Base-by-base conservation (phyloP, 1,140 invertebrate genomes). In the Leptinotarsa defecta region DNA sequence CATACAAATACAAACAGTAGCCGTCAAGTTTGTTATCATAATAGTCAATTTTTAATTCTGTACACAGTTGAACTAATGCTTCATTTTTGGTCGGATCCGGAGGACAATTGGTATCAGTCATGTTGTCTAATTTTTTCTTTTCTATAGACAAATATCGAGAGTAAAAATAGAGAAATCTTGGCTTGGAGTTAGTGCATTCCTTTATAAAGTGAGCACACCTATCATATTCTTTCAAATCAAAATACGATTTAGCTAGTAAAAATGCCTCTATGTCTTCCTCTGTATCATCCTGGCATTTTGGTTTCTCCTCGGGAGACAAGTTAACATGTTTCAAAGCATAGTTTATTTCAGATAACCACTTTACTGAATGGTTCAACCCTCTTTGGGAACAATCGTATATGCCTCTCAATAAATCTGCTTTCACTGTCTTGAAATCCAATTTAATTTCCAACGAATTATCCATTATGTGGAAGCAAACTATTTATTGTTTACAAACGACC, bases 191-290 rank as follows among this genome's bases (percentile, higher is more conserved):
- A 83, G 83, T 79, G 88, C 92, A 94, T 49, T 92, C 89, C 80
- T 93, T 89, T 13, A 95, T 88, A 81, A 96, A 96, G 88, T 92
- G 92, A 0, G 95, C 94, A 76, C 95, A 94, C 83, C 96, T 89
- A 80, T 96, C 94, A 86, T 96, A 98, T 86, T 98, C 96, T 81
- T 95, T 93, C 17, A 94, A 87, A 87, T 98, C 95, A 85, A 97
- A 98, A 83, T 96, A 97, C 80, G 92, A 93, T 86, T 95, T 96
- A 0, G 95, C 94, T 73, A 97, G 83, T 34, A 90, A 88, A 83
- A 95, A 98, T 11, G 88, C 86, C 81, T 94, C 92, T 69, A 90
- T 90, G 82, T 95, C 91, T 78, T 89, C 85, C 15, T 88, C 85
- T 61, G 81, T 81, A 75, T 89, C 86, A 4, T 85, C 81, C 20